phyloP scores from a whole-genome alignment of 2,888 invertebrate genomes.

The Caenorhabditis becei region DNA sequence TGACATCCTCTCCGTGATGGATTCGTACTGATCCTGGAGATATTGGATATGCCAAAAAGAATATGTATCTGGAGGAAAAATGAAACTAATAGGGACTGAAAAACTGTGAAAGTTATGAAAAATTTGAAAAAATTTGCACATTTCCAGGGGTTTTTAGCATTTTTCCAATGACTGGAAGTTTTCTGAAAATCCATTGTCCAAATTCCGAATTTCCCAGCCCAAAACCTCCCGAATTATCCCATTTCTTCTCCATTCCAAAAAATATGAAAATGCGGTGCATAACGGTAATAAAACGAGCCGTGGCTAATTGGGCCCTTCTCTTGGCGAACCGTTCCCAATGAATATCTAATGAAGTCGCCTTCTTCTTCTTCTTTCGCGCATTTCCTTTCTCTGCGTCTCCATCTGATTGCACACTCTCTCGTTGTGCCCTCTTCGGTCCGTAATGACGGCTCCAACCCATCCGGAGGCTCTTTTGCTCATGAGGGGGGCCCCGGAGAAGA shows the following conservation, averaged over 20 bases:
- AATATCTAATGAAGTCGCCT: slow-evolving; percentile 33
- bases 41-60: not conserved
- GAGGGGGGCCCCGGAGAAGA: slow-evolving; percentile 3
- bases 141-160: not conserved
- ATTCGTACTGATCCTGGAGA: slow-evolving; percentile 11
- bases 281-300: no score
- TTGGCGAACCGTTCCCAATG: no score
- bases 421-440: not conserved
- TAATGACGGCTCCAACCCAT: slow-evolving; percentile 1
- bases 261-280: slow-evolving; percentile 2
- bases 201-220: no score
- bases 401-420: not conserved
- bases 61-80: no score
- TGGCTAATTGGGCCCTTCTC: no score
- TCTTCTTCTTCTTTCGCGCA: slow-evolving; percentile 1
- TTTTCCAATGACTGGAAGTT: no score
- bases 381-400: not conserved
- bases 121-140: not conserved
- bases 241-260: no score
- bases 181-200: no score
- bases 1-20: slow-evolving; percentile 28
- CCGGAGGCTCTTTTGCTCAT: slow-evolving; percentile 8
- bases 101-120: no score
- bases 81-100: no score
- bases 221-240: no score